These are phyloP conservation scores for Trypoxylus dichotomus DNA, from an alignment of 1,140 invertebrate species.

Conservation along the genomic window DNA sequence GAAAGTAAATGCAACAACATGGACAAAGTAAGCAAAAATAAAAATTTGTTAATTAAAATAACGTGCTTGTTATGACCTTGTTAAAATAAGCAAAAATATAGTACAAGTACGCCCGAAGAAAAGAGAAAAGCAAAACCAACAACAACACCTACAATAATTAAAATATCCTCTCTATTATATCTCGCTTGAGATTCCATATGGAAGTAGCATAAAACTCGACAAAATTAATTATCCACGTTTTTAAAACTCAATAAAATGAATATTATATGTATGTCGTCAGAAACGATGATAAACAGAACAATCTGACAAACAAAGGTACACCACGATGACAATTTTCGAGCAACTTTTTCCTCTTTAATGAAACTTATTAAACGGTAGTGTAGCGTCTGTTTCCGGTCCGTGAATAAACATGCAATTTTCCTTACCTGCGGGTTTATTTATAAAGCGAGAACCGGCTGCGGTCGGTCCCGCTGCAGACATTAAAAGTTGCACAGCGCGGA, in stretches of 20 bases:
- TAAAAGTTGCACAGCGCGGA: neutral
- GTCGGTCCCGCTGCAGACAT: neutral
- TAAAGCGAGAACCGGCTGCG: neutral
- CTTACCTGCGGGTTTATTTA: neutral
- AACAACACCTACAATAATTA: too few species aligned
- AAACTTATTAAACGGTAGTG: slow-evolving; percentile 1
- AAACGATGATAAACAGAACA: neutral
- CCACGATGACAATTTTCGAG: neutral
- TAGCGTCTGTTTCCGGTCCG: neutral
- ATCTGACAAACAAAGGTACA: neutral
- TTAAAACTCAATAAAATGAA: neutral
- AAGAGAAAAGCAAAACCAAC: too few species aligned
- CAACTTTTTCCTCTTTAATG: neutral
- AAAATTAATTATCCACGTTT: neutral
- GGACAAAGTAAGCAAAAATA: too few species aligned
- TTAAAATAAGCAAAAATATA: too few species aligned
- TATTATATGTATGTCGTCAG: neutral
- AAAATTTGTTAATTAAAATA: too few species aligned
- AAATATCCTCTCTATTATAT: too few species aligned
- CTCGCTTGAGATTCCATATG: neutral
- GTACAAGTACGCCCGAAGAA: too few species aligned
- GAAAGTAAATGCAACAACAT: too few species aligned
- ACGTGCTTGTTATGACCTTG: too few species aligned
- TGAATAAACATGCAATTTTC: slow-evolving; percentile 16
- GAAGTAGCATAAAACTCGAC: neutral